phyloP scores from a whole-genome alignment of 2,797 vertebrate genomes.

The Saxicola maurus region DNA sequence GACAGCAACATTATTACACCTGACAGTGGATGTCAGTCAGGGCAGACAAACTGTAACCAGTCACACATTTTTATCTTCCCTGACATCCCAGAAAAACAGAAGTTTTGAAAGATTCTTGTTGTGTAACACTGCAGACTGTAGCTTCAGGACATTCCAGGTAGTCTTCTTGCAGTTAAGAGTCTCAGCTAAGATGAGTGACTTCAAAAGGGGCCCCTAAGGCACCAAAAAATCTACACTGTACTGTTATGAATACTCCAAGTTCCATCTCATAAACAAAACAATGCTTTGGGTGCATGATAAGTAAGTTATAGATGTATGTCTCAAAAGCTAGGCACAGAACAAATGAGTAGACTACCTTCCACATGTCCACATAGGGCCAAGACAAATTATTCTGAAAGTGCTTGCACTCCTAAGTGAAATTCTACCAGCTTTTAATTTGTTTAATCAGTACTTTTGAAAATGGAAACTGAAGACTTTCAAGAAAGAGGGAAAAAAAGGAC shows the following conservation, averaged over 20 bases:
- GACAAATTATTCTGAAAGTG: background rate
- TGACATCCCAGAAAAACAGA: background rate
- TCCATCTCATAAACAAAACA: background rate
- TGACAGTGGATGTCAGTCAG: background rate
- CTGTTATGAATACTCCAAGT: background rate
- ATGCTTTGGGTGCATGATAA: background rate
- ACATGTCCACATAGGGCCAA: background rate
- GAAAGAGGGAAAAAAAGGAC: background rate
- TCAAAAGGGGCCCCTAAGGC: background rate
- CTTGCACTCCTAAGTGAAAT: background rate
- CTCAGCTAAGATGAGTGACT: background rate
- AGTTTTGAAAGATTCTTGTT: background rate
- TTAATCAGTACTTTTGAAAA: background rate
- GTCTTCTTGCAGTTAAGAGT: background rate
- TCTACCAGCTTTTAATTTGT: background rate
- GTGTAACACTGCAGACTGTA: background rate
- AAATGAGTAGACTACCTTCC: background rate
- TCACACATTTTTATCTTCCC: background rate
- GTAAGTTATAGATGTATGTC: background rate
- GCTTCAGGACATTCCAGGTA: background rate
- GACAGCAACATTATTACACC: background rate
- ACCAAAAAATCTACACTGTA: background rate
- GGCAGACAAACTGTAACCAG: background rate
- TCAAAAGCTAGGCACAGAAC: background rate
- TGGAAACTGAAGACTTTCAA: background rate